phyloP scores from a whole-genome alignment of 2,888 invertebrate genomes.

The Drosophila koepferae region DNA sequence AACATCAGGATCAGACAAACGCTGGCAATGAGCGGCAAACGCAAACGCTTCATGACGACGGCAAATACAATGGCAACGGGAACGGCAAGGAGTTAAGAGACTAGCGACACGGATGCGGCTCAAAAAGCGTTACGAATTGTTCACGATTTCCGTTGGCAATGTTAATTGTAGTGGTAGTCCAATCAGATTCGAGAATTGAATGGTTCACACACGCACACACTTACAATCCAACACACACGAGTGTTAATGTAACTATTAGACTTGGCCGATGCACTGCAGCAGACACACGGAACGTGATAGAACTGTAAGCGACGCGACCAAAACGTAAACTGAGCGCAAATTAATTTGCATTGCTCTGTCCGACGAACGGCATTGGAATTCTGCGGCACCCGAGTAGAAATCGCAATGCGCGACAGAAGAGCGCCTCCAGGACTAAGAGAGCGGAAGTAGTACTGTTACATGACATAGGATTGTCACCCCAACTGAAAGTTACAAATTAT shows the following conservation, averaged over 20 bases:
- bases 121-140: conserved; percentile 54
- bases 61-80: neutral
- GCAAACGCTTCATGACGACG: conserved; percentile 80
- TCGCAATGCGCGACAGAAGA: conserved; percentile 28
- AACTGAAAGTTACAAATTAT: too few species aligned
- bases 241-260: conserved; percentile 43
- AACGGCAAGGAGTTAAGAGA: conserved; percentile 14
- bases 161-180: conserved; percentile 51
- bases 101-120: conserved; percentile 32
- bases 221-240: conserved; percentile 12
- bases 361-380: conserved; percentile 66
- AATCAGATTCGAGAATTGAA: conserved; percentile 36
- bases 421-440: conserved; percentile 41
- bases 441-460: neutral
- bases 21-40: conserved; percentile 81
- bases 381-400: conserved; percentile 52
- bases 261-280: conserved; percentile 60
- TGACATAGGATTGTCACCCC: conserved; percentile 22
- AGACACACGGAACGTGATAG: conserved; percentile 51
- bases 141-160: conserved; percentile 61
- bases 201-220: conserved; percentile 31
- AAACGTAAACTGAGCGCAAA: conserved; percentile 69
- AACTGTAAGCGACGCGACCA: conserved; percentile 72
- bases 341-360: conserved; percentile 41
- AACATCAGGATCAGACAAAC: conserved; percentile 83